phyloP scores from a whole-genome alignment of 2,888 invertebrate genomes.

The Unio pictorum region DNA sequence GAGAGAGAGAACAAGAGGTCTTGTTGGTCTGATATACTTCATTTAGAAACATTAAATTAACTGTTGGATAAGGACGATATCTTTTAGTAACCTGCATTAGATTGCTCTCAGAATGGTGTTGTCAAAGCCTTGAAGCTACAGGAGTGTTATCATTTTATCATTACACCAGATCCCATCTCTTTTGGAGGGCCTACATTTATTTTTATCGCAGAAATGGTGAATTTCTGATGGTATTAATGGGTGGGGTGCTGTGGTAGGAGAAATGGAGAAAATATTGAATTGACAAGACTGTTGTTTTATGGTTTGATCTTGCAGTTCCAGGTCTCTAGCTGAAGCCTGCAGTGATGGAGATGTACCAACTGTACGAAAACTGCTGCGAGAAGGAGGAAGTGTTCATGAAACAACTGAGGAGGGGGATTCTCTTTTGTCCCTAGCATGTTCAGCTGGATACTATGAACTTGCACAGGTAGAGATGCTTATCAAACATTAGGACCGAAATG shows the following conservation, averaged over 20 bases:
- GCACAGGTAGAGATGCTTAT: slow-evolving; percentile 82
- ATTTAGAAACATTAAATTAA: no score
- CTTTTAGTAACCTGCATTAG: background rate
- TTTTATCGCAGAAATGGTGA: no score
- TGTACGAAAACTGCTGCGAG: slow-evolving; percentile 90
- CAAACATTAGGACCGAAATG: background rate
- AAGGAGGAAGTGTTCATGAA: slow-evolving; percentile 94
- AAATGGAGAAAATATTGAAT: background rate
- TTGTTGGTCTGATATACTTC: no score
- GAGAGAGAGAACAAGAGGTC: no score
- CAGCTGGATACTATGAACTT: slow-evolving; percentile 96
- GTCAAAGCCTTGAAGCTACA: no score
- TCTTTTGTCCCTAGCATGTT: slow-evolving; percentile 94
- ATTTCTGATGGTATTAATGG: no score
- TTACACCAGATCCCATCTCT: no score
- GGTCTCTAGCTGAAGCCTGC: slow-evolving; percentile 90
- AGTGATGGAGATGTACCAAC: slow-evolving; percentile 95
- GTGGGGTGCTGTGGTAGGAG: background rate
- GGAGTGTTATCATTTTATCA: no score
- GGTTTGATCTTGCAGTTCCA: slow-evolving; percentile 37
- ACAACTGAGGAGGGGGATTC: slow-evolving; percentile 98
- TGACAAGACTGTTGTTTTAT: background rate
- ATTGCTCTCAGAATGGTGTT: no score
- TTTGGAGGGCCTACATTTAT: no score
- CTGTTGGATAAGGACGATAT: background rate